These are phyloP conservation scores for Tachysurus vachellii DNA, from an alignment of 2,113 vertebrate species.

Conservation along the genomic window DNA sequence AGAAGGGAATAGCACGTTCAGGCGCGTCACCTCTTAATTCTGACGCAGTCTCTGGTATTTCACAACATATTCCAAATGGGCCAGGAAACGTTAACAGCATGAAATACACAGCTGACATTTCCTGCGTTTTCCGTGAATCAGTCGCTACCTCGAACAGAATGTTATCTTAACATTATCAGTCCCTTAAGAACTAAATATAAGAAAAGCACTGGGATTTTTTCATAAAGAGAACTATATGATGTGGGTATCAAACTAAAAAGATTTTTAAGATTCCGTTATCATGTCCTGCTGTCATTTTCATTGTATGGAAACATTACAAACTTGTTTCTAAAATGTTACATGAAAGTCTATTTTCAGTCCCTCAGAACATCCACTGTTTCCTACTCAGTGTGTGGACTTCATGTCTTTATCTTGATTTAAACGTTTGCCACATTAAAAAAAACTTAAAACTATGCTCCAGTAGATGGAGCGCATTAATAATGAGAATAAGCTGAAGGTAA, in stretches of 20 bases:
- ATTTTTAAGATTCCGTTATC: not conserved
- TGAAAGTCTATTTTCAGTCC: not conserved
- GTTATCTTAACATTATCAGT: not conserved
- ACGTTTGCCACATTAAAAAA: not conserved
- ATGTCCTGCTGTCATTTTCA: not conserved
- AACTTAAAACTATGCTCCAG: not conserved
- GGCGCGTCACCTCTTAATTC: not conserved
- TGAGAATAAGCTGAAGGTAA: not conserved
- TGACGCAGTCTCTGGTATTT: constrained; percentile 25
- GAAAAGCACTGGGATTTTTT: not conserved
- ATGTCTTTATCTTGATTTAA: not conserved
- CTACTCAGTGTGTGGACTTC: not conserved
- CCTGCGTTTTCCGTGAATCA: constrained; percentile 13
- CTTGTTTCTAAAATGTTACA: not conserved
- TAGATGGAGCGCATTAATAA: not conserved
- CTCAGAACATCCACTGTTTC: not conserved
- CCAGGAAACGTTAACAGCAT: constrained; percentile 20
- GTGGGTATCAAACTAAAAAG: not conserved
- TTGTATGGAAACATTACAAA: not conserved
- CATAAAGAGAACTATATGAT: not conserved
- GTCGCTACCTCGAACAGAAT: constrained; percentile 2
- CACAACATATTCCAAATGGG: constrained; percentile 29
- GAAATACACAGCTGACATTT: constrained; percentile 13
- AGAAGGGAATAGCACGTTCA: constrained; percentile 17
- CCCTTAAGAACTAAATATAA: too few relatives aligned